Conservation (phyloP, 2,113 vertebrate species). For the Rhinolophus sinicus region DNA sequence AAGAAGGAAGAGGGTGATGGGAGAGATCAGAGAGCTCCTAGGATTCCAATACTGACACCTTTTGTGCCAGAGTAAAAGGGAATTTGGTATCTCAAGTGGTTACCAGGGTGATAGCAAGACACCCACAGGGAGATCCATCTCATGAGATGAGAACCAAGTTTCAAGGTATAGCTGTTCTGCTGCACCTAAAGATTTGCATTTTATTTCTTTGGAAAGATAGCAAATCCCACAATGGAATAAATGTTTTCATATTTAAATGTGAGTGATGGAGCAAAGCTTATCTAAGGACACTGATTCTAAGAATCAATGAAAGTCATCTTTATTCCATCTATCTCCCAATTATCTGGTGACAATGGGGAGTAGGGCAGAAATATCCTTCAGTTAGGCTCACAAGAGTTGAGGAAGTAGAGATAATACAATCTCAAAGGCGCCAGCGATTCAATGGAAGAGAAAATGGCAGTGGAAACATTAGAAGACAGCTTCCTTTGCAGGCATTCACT, state of each 20-base stretch:
- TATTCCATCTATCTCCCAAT: background rate
- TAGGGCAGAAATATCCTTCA: background rate
- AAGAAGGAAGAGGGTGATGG: background rate
- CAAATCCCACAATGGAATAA: background rate
- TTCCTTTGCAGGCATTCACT: background rate
- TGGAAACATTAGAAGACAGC: background rate
- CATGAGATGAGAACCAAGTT: background rate
- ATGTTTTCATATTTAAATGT: background rate
- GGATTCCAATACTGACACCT: fast-evolving
- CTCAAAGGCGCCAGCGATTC: background rate
- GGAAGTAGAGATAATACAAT: background rate
- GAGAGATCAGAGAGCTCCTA: background rate
- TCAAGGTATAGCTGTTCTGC: background rate
- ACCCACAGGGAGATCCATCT: background rate
- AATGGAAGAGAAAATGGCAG: background rate
- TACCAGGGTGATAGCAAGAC: background rate
- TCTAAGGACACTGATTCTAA: background rate
- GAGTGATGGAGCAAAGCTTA: background rate
- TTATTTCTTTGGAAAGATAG: background rate
- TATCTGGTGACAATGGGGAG: background rate
- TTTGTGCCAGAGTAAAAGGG: background rate
- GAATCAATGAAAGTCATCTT: background rate
- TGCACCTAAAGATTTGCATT: background rate
- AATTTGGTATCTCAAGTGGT: background rate
- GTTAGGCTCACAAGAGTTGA: background rate